Conservation (phyloP, 1,140 invertebrate genomes). For the Plectrocnemia conspersa region DNA sequence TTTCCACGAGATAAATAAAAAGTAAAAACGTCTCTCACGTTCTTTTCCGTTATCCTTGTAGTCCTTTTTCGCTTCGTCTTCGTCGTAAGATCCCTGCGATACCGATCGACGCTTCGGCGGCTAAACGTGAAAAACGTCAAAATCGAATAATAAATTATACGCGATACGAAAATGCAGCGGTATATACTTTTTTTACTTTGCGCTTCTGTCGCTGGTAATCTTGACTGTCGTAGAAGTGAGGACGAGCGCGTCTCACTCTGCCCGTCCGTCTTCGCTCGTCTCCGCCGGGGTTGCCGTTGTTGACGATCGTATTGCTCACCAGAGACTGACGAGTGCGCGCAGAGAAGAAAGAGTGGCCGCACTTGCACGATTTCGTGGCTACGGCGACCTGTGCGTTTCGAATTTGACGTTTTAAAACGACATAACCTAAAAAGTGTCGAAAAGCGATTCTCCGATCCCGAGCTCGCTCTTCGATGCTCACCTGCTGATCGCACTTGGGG, state of each 20-base stretch:
- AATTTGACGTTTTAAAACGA: not conserved
- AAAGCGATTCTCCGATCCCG: not conserved
- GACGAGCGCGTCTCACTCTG: constrained; percentile 69
- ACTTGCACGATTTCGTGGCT: constrained; percentile 74
- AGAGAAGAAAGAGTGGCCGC: constrained; percentile 72
- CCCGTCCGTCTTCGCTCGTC: constrained; percentile 63
- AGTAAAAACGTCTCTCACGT: constrained; percentile 12
- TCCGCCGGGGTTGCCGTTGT: constrained; percentile 36
- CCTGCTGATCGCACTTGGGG: constrained; percentile 59
- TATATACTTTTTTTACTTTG: constrained; percentile 50
- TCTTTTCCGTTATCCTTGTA: constrained; percentile 30
- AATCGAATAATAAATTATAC: not conserved
- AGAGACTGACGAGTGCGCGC: constrained; percentile 47
- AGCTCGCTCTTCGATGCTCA: constrained; percentile 38
- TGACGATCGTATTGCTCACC: constrained; percentile 41
- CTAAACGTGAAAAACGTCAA: too few relatives aligned
- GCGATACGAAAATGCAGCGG: not conserved
- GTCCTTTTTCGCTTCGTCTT: constrained; percentile 24
- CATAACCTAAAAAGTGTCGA: not conserved
- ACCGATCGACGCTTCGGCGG: constrained; percentile 28
- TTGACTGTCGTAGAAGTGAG: constrained; percentile 78
- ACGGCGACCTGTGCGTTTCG: constrained; percentile 65
- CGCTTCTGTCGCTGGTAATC: constrained; percentile 67
- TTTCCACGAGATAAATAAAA: not conserved
- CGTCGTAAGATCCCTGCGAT: constrained; percentile 30